Conservation (phyloP, 1,140 invertebrate species). For the Sinonovacula constricta region DNA sequence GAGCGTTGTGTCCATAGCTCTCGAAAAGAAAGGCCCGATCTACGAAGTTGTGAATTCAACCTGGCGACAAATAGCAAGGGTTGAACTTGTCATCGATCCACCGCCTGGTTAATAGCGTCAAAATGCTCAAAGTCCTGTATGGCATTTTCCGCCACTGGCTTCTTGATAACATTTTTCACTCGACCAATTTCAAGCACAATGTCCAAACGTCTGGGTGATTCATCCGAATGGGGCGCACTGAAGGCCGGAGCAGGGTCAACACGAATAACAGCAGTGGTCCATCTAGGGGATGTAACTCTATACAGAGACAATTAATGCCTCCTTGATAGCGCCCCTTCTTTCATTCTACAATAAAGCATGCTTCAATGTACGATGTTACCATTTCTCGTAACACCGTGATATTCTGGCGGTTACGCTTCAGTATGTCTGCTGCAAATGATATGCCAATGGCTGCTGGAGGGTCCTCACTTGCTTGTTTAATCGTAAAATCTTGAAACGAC, state of each 20-base stretch:
- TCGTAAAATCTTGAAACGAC: conserved; percentile 6
- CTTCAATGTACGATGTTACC: conserved; percentile 38
- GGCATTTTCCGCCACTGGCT: conserved; percentile 55
- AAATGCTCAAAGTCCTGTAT: conserved; percentile 42
- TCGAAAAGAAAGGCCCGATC: not conserved
- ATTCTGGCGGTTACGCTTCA: conserved; percentile 37
- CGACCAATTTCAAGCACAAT: conserved; percentile 52
- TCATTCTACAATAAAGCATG: conserved; percentile 22
- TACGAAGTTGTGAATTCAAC: conserved; percentile 23
- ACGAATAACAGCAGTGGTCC: not conserved
- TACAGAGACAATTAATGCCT: not conserved
- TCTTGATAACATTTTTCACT: conserved; percentile 55
- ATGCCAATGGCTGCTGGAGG: conserved; percentile 22
- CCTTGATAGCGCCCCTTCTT: conserved; percentile 9
- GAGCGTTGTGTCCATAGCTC: conserved; percentile 31
- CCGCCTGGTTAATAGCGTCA: conserved; percentile 21
- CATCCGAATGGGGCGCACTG: conserved; percentile 17
- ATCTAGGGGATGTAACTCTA: not conserved
- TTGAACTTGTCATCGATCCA: not conserved
- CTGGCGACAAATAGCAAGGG: conserved; percentile 8
- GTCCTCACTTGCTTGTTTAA: conserved; percentile 25
- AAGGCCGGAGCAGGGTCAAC: conserved; percentile 51
- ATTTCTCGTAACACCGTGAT: conserved; percentile 50
- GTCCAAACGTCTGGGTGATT: not conserved
- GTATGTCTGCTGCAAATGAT: conserved; percentile 43